These are phyloP conservation scores for Zonitis immaculata DNA, from an alignment of 2,888 invertebrate genomes.

Conservation along the genomic window DNA sequence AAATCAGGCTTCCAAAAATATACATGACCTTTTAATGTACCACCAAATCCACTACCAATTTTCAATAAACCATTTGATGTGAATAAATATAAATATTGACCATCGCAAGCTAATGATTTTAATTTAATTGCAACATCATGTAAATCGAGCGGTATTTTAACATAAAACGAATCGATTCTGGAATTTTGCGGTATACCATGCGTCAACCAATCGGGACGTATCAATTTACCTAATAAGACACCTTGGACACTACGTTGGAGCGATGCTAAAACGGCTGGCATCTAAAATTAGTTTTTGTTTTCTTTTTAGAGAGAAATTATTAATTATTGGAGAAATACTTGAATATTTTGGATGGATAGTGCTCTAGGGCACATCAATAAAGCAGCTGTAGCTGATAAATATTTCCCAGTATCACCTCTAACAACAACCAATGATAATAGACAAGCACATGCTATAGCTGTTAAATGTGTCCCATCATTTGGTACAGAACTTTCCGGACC, in stretches of 20 bases:
- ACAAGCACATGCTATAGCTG: constrained; percentile 87
- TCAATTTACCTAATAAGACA: constrained; percentile 77
- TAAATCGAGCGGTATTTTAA: constrained; percentile 51
- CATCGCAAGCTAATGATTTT: constrained; percentile 79
- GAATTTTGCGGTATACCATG: constrained; percentile 80
- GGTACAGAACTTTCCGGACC: constrained; percentile 57
- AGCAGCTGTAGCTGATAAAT: constrained; percentile 80
- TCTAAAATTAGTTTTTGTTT: too few species aligned
- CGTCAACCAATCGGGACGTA: constrained; percentile 82
- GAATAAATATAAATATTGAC: constrained; percentile 83
- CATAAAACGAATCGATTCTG: constrained; percentile 63
- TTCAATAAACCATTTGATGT: constrained; percentile 82
- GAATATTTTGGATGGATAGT: constrained; percentile 74
- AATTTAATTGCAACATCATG: constrained; percentile 49
- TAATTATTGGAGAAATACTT: constrained; percentile 51
- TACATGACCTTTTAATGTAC: constrained; percentile 86
- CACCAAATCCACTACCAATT: constrained; percentile 92
- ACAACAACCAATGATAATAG: constrained; percentile 89
- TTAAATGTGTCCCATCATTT: constrained; percentile 65
- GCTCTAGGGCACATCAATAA: constrained; percentile 79
- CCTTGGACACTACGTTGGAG: constrained; percentile 87
- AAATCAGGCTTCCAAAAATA: constrained; percentile 82
- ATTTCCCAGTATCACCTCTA: constrained; percentile 86
- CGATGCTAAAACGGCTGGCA: constrained; percentile 78
- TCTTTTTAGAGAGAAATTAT: too few species aligned